Evolutionary conservation across 1,140 invertebrate species (phyloP).

Genomic region (Neelides sp.): DNA sequence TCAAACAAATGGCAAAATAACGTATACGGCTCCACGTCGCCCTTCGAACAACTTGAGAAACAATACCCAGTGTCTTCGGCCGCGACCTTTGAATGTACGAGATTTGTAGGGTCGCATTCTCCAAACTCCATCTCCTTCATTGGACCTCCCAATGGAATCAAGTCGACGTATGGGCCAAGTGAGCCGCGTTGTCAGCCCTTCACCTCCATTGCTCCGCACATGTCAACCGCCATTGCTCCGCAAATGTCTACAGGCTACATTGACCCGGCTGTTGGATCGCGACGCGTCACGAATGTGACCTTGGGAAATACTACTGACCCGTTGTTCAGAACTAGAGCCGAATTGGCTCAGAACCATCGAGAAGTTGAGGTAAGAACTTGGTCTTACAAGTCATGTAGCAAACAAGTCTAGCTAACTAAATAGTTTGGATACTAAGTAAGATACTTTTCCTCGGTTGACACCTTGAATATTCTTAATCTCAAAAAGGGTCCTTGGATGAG

Average conservation of each 20-base stretch:
- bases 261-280: neutral
- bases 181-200: neutral
- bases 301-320: neutral
- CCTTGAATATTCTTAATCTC: neutral
- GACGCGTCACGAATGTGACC: neutral
- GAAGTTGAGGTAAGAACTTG: conserved; percentile 28
- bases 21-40: too few species aligned
- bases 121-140: too few species aligned
- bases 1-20: too few species aligned
- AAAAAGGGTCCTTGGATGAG: neutral
- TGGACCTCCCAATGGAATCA: too few species aligned
- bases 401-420: too few species aligned
- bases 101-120: too few species aligned
- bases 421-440: too few species aligned
- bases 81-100: too few species aligned
- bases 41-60: too few species aligned
- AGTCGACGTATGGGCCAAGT: too few species aligned
- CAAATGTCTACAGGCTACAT: neutral
- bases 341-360: conserved; percentile 20
- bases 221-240: neutral
- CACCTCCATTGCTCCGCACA: neutral
- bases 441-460: neutral
- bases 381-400: neutral
- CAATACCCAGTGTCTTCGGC: too few species aligned
- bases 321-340: neutral